Conservation (phyloP, 2,888 invertebrate species). For the Horisme vitalbata region DNA sequence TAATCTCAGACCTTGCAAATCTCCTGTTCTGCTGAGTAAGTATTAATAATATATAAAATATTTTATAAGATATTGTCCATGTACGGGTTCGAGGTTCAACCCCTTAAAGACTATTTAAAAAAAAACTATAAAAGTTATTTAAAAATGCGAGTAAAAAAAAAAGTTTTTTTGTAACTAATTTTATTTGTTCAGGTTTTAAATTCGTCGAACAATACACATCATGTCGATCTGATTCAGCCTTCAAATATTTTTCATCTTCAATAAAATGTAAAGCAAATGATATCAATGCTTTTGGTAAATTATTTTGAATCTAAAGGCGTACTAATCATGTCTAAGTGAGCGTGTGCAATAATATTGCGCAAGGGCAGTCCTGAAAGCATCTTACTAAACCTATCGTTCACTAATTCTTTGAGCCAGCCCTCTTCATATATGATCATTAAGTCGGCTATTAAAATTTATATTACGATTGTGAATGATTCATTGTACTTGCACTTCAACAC, state of each 20-base stretch:
- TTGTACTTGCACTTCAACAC: conserved; percentile 9
- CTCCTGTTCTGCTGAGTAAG: no score
- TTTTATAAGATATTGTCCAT: no score
- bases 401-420: neutral
- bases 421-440: conserved; percentile 11
- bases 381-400: conserved; percentile 5
- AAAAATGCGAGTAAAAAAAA: no score
- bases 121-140: no score
- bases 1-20: no score
- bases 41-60: no score
- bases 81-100: no score
- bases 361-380: conserved; percentile 6
- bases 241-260: conserved; percentile 4
- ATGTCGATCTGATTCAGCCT: conserved; percentile 4
- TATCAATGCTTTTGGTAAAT: conserved; percentile 11
- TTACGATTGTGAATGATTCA: conserved; percentile 1
- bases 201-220: conserved; percentile 3
- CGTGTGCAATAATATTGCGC: conserved; percentile 11
- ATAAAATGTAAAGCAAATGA: conserved; percentile 6
- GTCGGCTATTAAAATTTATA: conserved; percentile 11
- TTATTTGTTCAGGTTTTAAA: neutral
- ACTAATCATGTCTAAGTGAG: conserved; percentile 5
- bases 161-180: no score
- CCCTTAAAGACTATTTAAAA: no score
- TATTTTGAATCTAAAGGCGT: conserved; percentile 4